Conservation (phyloP, 1,140 invertebrate genomes). For the Rhynchophorus ferrugineus region DNA sequence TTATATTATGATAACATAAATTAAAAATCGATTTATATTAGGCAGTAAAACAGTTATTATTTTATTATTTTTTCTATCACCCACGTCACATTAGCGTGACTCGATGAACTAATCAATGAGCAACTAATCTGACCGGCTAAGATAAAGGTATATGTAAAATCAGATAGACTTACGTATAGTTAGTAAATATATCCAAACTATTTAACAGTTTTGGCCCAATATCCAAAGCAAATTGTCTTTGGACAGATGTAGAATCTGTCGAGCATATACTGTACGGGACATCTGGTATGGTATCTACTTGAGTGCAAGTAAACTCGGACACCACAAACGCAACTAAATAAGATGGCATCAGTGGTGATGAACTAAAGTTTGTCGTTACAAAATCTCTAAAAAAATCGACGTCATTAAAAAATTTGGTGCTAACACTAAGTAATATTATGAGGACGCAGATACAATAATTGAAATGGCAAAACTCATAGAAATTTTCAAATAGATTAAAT, state of each 20-base stretch:
- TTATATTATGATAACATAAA: too few species aligned
- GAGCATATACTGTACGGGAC: slow-evolving; percentile 53
- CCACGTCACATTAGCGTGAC: not conserved
- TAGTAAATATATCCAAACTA: slow-evolving; percentile 12
- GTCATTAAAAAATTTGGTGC: not conserved
- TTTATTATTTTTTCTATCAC: not conserved
- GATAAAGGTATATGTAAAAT: too few species aligned
- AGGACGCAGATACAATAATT: not conserved
- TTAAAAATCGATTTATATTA: too few species aligned
- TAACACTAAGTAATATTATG: not conserved
- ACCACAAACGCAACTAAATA: slow-evolving; percentile 68
- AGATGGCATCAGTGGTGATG: slow-evolving; percentile 57
- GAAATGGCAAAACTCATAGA: too few species aligned
- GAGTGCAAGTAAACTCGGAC: slow-evolving; percentile 28
- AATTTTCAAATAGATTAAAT: too few species aligned
- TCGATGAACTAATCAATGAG: not conserved
- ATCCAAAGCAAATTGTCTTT: slow-evolving; percentile 47
- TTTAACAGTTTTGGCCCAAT: slow-evolving; percentile 49
- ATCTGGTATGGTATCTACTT: slow-evolving; percentile 40
- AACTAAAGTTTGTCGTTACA: slow-evolving; percentile 51
- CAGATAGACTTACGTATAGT: slow-evolving; percentile 9
- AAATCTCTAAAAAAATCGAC: slow-evolving; percentile 7
- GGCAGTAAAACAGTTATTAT: too few species aligned
- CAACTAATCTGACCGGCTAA: not conserved
- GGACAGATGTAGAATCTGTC: slow-evolving; percentile 53